phyloP scores from a whole-genome alignment of 2,888 invertebrate genomes.

The Cheilosia vernalis region DNA sequence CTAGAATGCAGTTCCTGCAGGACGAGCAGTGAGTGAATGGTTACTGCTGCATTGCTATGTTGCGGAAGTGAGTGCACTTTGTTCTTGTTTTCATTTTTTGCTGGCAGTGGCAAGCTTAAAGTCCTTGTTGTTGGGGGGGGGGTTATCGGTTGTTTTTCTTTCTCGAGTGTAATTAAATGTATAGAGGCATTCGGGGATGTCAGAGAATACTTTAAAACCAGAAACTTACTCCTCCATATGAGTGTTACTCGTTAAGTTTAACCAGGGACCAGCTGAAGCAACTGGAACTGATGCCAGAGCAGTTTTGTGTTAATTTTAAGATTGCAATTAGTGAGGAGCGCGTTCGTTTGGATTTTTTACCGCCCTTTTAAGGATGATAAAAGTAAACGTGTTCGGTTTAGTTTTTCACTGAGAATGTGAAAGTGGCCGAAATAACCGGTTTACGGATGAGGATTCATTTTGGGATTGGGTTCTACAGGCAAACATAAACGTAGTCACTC shows the following conservation, averaged over 20 bases:
- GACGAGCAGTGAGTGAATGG: constrained; percentile 34
- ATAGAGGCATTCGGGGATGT: constrained; percentile 59
- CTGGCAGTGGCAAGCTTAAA: constrained; percentile 45
- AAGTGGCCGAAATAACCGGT: no score
- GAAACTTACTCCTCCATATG: constrained; percentile 60
- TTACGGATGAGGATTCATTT: no score
- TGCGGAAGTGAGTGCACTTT: constrained; percentile 73
- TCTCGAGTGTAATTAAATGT: constrained; percentile 71
- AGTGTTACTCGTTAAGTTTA: constrained; percentile 60
- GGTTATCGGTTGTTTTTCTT: constrained; percentile 59
- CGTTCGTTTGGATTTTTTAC: background rate
- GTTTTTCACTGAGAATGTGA: no score
- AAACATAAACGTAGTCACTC: background rate
- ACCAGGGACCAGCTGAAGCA: constrained; percentile 18
- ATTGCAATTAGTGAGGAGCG: constrained; percentile 31
- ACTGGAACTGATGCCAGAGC: constrained; percentile 36
- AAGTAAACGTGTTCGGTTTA: no score
- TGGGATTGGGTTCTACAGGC: background rate
- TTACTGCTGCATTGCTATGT: constrained; percentile 56
- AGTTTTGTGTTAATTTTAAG: constrained; percentile 57
- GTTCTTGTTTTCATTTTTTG: constrained; percentile 31
- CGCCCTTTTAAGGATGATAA: background rate
- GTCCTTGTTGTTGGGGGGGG: constrained; percentile 60
- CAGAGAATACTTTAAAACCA: constrained; percentile 50
- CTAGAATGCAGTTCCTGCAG: constrained; percentile 39